Base-by-base conservation (phyloP, 2,888 invertebrate species). In the Seira ritae region DNA sequence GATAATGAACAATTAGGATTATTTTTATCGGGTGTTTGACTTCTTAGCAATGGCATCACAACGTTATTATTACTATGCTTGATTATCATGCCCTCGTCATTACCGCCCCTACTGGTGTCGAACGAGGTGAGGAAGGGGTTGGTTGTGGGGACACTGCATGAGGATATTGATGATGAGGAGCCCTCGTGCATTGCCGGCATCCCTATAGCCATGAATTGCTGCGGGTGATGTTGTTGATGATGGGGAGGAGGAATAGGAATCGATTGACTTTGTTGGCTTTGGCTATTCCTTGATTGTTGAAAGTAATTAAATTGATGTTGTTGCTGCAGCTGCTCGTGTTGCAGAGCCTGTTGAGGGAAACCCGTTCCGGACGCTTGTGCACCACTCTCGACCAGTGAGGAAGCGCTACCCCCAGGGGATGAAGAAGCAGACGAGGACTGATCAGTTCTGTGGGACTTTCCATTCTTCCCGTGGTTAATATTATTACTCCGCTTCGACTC, bases 401-500 rank as follows among this genome's bases (percentile, higher is more conserved):
- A 78, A 69, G 83, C 65, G 68, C 82, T 82, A 69, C 81, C 81
- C 70, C 81, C 76, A 37, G 83, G 78, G 78, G 84, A 84, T 71
- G 84, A 84, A 22, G 84, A 84, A 78, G 81, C 78, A 77, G 85
- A 85, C 20, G 78, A 75, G 67, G 79, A 84, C 79, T 79, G 81
- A 73, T 77, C 85, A 82, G 78, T 81, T 81, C 82, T 85, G 70
- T 78, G 75, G 81, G 81, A 85, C 66, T 86, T 87, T 84, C 83
- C 86, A 77, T 77, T 73, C 71, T 86, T 86, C 67, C 79, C 84
- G 85, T 55, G 55, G 12, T 84, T 86, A 79, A 4, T 31, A 31
- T 71, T 83, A 78, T 65, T 83, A 83, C 78, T 83, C 55, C 84
- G 82, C 73, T 86, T 81, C 72, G 80, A 79, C 75, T 82, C 85